A percentile compares a stretch with the other conserved stretches of the same genome.
Evolutionary conservation across 2,888 invertebrate species (phyloP).

Genomic region (Andrena fulva): DNA sequence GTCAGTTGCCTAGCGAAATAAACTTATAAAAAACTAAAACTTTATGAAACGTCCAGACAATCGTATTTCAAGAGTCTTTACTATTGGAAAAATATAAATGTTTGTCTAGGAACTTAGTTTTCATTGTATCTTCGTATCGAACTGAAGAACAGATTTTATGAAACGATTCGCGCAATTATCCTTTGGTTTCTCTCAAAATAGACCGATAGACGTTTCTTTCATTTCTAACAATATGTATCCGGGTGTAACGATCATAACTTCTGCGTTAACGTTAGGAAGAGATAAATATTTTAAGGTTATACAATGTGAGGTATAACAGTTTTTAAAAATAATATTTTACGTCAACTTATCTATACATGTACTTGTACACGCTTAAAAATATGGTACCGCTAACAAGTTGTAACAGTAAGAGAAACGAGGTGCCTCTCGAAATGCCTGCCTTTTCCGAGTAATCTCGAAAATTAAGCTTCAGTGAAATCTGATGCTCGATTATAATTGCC

Average conservation of each 20-base stretch:
- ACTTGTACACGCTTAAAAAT: not conserved
- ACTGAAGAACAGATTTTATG: constrained; percentile 7
- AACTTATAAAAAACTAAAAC: not conserved
- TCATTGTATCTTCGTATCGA: not conserved
- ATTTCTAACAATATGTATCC: constrained; percentile 4
- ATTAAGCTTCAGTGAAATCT: not conserved
- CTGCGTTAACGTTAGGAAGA: not conserved
- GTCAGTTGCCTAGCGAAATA: not conserved
- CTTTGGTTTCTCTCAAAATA: not conserved
- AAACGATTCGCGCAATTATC: not conserved
- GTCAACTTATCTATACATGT: not conserved
- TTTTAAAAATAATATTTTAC: constrained; percentile 2
- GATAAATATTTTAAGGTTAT: not conserved
- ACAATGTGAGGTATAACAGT: not conserved
- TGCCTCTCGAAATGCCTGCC: not conserved
- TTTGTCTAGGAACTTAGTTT: constrained; percentile 6
- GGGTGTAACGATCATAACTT: not conserved
- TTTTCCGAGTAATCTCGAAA: not conserved
- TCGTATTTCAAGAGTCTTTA: not conserved
- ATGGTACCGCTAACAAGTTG: not conserved
- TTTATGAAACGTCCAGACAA: too few species aligned
- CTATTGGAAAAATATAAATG: constrained; percentile 6
- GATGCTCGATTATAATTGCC: not conserved
- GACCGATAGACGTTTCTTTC: not conserved
- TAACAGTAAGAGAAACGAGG: not conserved